Percentiles rank a stretch among this genome's conserved stretches.
Conservation (phyloP, 2,888 invertebrate species). For the Apotomis betuletana region DNA sequence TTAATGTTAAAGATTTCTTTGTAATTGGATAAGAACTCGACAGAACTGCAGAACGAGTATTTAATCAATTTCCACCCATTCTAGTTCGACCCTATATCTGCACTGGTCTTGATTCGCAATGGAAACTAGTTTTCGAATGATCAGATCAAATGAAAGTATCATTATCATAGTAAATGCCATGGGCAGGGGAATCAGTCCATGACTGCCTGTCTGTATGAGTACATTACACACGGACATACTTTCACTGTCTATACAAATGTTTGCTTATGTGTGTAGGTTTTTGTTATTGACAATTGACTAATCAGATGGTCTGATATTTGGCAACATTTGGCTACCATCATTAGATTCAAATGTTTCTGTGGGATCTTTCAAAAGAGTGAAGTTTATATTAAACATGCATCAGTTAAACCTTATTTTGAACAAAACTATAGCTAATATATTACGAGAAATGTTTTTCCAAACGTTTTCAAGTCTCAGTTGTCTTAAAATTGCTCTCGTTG, state of each 20-base stretch:
- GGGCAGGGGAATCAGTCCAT: constrained; percentile 57
- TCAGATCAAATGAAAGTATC: constrained; percentile 52
- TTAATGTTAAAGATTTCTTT: not conserved
- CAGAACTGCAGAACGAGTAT: constrained; percentile 8
- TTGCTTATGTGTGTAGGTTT: constrained; percentile 43
- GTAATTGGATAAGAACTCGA: not conserved
- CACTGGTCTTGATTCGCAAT: constrained; percentile 18
- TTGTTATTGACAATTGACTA: constrained; percentile 26
- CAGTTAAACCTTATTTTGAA: not conserved
- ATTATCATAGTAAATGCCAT: constrained; percentile 54
- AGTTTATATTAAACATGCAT: not conserved
- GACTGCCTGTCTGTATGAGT: constrained; percentile 49
- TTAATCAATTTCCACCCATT: constrained; percentile 16
- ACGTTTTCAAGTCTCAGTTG: not conserved
- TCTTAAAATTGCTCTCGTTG: not conserved
- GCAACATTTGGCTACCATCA: not conserved
- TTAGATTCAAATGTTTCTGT: not conserved
- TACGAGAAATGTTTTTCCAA: no score
- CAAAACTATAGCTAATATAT: no score
- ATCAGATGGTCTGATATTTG: not conserved
- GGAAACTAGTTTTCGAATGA: constrained; percentile 38
- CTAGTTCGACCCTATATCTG: constrained; percentile 21
- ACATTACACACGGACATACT: constrained; percentile 48
- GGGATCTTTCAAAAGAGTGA: not conserved
- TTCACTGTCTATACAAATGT: constrained; percentile 53